These are phyloP conservation scores for Dipus sagitta DNA, from an alignment of 2,797 vertebrate species.

Conservation along the genomic window DNA sequence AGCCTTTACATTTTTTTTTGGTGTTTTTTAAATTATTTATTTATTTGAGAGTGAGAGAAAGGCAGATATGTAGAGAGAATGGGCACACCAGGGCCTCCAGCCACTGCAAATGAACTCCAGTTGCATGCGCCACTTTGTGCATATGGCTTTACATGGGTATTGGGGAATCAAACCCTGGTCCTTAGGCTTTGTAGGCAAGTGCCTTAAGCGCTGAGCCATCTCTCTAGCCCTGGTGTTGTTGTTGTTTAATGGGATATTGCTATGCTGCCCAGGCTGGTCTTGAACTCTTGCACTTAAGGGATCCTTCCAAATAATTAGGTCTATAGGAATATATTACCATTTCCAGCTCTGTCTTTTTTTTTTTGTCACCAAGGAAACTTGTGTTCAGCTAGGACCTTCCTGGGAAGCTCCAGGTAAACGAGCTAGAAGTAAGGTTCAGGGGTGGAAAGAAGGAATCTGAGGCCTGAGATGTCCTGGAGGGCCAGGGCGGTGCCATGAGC, in stretches of 20 bases:
- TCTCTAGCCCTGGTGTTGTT: background rate
- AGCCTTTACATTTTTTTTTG: background rate
- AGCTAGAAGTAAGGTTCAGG: background rate
- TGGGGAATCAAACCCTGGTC: too few relatives aligned
- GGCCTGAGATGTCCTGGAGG: background rate
- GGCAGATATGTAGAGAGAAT: too few relatives aligned
- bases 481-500: background rate
- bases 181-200: too few relatives aligned
- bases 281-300: background rate
- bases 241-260: background rate
- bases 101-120: too few relatives aligned
- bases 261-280: background rate
- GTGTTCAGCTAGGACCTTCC: slow-evolving; percentile 2
- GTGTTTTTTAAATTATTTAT: too few relatives aligned
- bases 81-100: too few relatives aligned
- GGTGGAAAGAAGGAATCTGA: background rate
- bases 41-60: too few relatives aligned
- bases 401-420: background rate
- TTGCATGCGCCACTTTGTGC: too few relatives aligned
- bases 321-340: background rate
- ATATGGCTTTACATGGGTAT: too few relatives aligned
- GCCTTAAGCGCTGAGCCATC: too few relatives aligned
- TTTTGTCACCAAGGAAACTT: background rate
- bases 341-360: background rate
- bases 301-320: background rate